These are phyloP conservation scores for Carassius gibelio DNA, from an alignment of 2,113 vertebrate genomes.

Conservation along the genomic window DNA sequence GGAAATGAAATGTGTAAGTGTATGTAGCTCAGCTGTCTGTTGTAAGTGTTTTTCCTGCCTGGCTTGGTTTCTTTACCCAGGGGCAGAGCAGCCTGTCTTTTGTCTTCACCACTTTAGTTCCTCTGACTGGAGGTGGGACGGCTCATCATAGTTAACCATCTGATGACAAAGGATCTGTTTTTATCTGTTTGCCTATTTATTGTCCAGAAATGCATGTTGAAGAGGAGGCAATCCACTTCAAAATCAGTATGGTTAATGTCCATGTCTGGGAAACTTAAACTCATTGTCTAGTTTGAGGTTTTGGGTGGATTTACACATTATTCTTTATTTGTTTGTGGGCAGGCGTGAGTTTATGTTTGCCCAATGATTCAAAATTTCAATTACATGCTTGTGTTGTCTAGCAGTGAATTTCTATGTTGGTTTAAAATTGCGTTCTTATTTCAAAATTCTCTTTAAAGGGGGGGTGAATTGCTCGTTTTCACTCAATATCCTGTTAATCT, in stretches of 20 bases:
- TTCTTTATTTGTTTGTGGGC: constrained; percentile 14
- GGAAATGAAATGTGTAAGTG: not conserved
- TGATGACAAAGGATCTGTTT: constrained; percentile 27
- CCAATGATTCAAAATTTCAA: not conserved
- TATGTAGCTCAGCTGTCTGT: constrained; percentile 26
- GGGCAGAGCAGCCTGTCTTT: constrained; percentile 18
- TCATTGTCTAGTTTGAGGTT: constrained; percentile 6
- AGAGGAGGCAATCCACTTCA: not conserved
- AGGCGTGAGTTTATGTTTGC: not conserved
- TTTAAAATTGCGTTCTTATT: not conserved
- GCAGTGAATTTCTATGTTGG: not conserved
- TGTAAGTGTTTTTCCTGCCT: constrained; percentile 34
- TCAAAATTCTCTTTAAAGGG: not conserved
- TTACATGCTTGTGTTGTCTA: not conserved
- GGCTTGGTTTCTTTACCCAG: constrained; percentile 30
- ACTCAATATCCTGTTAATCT: too few species aligned
- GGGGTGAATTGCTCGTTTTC: too few species aligned
- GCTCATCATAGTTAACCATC: constrained; percentile 3
- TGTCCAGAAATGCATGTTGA: not conserved
- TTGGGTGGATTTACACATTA: not conserved
- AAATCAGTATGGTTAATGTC: not conserved
- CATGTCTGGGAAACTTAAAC: not conserved
- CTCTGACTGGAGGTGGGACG: constrained; percentile 14
- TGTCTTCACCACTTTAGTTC: constrained; percentile 30
- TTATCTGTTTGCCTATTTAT: not conserved